Base-by-base conservation (phyloP, 2,888 invertebrate genomes). In the Pristionchus entomophagus region DNA sequence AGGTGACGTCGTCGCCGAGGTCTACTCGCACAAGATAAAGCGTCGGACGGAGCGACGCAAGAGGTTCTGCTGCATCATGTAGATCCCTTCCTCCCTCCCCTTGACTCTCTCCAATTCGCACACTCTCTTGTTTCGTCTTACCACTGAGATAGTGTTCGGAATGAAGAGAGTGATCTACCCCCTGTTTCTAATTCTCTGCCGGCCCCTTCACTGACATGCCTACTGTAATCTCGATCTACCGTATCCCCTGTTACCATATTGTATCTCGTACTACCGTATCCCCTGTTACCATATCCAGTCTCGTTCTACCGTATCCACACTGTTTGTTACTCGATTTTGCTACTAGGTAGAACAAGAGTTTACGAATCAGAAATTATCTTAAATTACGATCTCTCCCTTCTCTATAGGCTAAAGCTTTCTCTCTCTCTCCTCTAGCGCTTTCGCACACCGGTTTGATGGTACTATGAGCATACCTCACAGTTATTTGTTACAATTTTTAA, bases 1-100 rank as follows among this genome's bases (percentile, higher is more conserved):
- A 19, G 91, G 91, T 19, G 88, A 91, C 78, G 89, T 91, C 19
- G 91, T 91, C 29, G 91, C 91, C 38, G 90, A 91, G 49, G 89
- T 91, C 3, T 91, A 88, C 80, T 87, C 88, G 26, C 90, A 90
- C 86, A 89, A 89, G 85, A 86, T 89, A 14, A 87, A 86, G 35
- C 84, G 87, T 19, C 65, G 84, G 22, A 49, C 56, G 22, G 69
- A 82, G 0, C 82, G 69, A 38, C 69, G 62, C 14, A 82, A 86
- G 45, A 82, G 53, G n/a, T 84, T 78, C 69, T 86, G 87, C 56
- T 88, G 88, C 65, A 62, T 87, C 41, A 78, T 88, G 88, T 88
- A 29, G 81, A 73, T 49, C 49, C 35, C 65, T 35, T 4, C 38
- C 19, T 35, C 45, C 14, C 45, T 45, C 45, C n/a, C n/a, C n/a